phyloP scores from a whole-genome alignment of 1,140 invertebrate genomes.

The Ips nitidus region DNA sequence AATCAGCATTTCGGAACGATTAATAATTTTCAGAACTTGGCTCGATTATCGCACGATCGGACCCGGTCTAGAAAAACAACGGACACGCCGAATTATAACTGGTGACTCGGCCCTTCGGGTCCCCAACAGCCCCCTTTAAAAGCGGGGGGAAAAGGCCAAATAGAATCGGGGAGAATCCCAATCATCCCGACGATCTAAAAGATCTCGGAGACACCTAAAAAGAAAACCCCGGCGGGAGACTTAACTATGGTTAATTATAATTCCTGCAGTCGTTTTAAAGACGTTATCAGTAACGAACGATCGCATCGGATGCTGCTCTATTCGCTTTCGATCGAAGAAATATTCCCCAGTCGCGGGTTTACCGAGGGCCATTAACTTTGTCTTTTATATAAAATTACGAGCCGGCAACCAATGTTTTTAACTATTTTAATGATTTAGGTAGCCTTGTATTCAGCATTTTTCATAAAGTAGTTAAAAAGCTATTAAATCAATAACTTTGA shows the following conservation, averaged over 20 bases:
- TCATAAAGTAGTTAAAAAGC: no score
- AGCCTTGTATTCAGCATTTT: no score
- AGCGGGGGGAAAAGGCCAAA: no score
- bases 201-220: constrained; percentile 13
- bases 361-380: not conserved
- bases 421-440: no score
- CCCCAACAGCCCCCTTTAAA: no score
- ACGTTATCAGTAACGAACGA: constrained; percentile 10
- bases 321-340: constrained; percentile 9
- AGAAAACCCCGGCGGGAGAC: constrained; percentile 5
- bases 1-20: constrained; percentile 17
- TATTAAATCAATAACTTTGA: no score
- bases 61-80: not conserved
- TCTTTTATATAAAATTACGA: constrained; percentile 1
- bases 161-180: not conserved
- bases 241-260: constrained; percentile 15
- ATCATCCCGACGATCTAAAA: constrained; percentile 5
- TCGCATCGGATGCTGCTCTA: constrained; percentile 8
- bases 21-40: constrained; percentile 23
- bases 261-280: constrained; percentile 11
- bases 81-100: constrained; percentile 4
- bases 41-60: constrained; percentile 14
- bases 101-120: constrained; percentile 8
- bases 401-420: no score
- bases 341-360: not conserved